These are phyloP conservation scores for Bubo scandiacus DNA, from an alignment of 2,113 vertebrate species.

Conservation along the genomic window DNA sequence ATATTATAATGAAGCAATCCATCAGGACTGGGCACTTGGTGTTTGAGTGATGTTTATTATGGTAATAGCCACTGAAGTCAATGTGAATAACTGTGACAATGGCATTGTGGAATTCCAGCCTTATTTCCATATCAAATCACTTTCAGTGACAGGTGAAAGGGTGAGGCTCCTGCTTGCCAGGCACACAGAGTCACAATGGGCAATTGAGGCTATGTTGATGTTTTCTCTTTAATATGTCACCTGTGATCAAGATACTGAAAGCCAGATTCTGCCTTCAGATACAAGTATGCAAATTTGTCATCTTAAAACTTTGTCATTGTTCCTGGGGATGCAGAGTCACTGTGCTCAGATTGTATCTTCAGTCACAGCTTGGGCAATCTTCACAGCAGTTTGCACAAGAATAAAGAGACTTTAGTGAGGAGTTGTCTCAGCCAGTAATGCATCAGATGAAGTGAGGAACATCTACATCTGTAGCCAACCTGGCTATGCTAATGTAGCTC, in stretches of 20 bases:
- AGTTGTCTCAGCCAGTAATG: neutral
- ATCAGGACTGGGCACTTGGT: neutral
- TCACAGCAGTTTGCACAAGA: conserved; percentile 17
- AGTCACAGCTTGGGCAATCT: neutral
- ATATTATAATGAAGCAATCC: neutral
- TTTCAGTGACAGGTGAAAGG: neutral
- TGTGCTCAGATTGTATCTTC: conserved; percentile 31
- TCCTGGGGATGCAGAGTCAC: neutral
- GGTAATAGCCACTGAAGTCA: neutral
- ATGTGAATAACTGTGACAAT: neutral
- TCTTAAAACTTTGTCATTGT: conserved; percentile 15
- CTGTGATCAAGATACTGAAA: conserved; percentile 4
- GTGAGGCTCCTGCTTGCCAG: neutral
- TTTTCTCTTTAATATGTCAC: conserved; percentile 23
- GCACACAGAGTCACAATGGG: conserved; percentile 6
- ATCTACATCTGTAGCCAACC: neutral
- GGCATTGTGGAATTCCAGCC: conserved; percentile 6
- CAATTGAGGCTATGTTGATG: neutral
- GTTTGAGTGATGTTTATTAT: neutral
- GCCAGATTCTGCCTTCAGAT: conserved; percentile 16
- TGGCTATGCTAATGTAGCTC: neutral
- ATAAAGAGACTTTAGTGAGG: neutral
- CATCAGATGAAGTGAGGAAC: neutral
- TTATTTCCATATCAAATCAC: conserved; percentile 51
- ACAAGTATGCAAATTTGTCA: neutral